Evolutionary conservation across 2,888 invertebrate genomes (phyloP), one percentile per base, ranked within the genome.

Genomic region (Melanostoma scalare): DNA sequence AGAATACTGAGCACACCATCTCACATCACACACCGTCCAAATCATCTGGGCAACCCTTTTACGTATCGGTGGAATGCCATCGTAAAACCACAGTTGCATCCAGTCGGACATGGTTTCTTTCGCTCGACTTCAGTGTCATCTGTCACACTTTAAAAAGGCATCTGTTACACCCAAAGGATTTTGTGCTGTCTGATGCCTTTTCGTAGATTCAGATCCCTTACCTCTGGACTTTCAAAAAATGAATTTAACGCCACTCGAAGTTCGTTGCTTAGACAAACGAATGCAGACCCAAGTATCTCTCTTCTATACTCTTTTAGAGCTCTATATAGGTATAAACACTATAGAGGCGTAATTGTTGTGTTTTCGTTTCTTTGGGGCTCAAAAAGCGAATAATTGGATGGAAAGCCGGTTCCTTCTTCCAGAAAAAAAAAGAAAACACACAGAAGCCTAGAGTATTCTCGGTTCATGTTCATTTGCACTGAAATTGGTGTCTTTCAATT

Each of bases 71-170:
- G 78, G 46, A 78, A 58, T 78, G 73, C 46, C 67, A 61, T 67
- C 61, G 55, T 67, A 75, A 46, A 63, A 79, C 84, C 84, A 79
- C 84, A 84, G 71, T 84, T 84, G 84, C 84, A 84, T 79, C 84
- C 71, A 75, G 48, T 71, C 63, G 65, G 84, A 75, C 74, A 79
- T 84, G 79, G 58, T 79, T 84, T 84, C 84, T 84, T 84, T 84
- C 67, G 75, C 74, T 84, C 65, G 73, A 68, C 71, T 84, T 71
- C 74, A 71, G 79, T 84, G 84, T 84, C 84, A 84, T 84, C 84
- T 84, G 84, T 84, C 84, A 84, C 84, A 75, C 84, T 84, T 84
- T 79, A 71, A 84, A 84, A 84, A 79, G 84, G 79, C 84, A 84
- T 84, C 79, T 79, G 84, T 74, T 71, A 79, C 74, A 78, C 74